Evolutionary conservation across 2,888 invertebrate genomes (phyloP), one percentile per base, ranked within the genome.

Genomic region (Myopa tessellatipennis): DNA sequence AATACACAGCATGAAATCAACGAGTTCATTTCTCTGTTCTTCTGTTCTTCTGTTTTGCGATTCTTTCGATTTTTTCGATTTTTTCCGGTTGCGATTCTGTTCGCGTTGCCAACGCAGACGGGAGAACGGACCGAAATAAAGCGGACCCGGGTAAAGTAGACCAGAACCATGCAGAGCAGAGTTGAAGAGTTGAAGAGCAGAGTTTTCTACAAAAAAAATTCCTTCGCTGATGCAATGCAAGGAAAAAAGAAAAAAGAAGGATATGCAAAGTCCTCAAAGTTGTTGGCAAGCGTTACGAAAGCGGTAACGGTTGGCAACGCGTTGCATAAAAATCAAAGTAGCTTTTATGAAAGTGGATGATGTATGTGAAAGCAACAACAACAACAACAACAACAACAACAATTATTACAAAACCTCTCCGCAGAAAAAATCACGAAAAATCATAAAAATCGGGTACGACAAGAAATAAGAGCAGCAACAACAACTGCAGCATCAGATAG

Each of bases 1-100:
- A 75, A 69, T 75, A 36, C 70, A 69, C 75, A 75, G 75, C 75
- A 75, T 60, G 69, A 75, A 75, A 75, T 60, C 68, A 26, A 34
- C 58, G 45, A 58, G 38, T 52, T 18, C 6, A 26, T 68, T 75
- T 38, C 52, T 18, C 12, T 69, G 36, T 36, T 18, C 16, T 63
- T 73, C 8, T 60, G 8, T 73, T 10, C 18, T 61, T 38, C 12
- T 58, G 16, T 72, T n/a, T n/a, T n/a, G n/a, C n/a, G 12, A 26
- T 45, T 73, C 36, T 18, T 67, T 14, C 40, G 40, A 8, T 16
- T 50, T 61, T 72, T 16, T 26, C 3, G 16, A 7, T 26, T 26
- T 18, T 40, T 38, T 34, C 5, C 70, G 16, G 67, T n/a, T 12
- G 16, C 16, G 3, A 50, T 63, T 63, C 34, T 36, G 18, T 38